Conservation (phyloP, 2,113 vertebrate genomes). For the Tachycineta bicolor region DNA sequence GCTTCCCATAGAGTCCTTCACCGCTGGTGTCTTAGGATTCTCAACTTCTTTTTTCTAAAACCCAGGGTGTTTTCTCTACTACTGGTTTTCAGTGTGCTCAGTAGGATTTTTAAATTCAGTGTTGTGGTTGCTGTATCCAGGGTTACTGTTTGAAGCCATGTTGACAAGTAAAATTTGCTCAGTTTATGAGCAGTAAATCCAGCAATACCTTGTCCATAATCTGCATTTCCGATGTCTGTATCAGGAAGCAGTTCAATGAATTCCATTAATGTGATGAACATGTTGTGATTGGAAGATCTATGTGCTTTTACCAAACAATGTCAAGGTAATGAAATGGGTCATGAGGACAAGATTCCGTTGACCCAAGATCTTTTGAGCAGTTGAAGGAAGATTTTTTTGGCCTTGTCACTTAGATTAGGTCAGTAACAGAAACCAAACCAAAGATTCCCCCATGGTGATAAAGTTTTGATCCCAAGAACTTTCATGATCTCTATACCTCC, state of each 20-base stretch:
- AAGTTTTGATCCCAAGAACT: background rate
- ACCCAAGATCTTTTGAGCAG: background rate
- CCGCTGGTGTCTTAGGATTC: background rate
- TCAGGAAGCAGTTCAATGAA: background rate
- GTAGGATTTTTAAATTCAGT: background rate
- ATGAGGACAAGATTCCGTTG: background rate
- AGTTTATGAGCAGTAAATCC: background rate
- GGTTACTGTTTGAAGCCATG: background rate
- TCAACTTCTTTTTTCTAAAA: background rate
- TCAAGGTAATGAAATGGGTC: background rate
- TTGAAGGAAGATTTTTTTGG: background rate
- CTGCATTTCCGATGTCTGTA: background rate
- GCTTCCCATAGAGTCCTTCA: background rate
- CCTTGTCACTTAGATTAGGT: background rate
- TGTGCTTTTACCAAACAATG: background rate
- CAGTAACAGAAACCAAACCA: background rate
- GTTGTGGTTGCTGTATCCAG: background rate
- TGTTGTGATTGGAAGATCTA: background rate
- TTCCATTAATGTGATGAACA: background rate
- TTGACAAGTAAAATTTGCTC: background rate
- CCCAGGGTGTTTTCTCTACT: background rate
- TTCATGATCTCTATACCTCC: background rate
- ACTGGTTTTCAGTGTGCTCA: background rate
- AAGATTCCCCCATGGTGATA: background rate
- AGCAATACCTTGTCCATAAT: background rate